Conservation (phyloP, 1,140 invertebrate genomes). For the Homarus americanus region DNA sequence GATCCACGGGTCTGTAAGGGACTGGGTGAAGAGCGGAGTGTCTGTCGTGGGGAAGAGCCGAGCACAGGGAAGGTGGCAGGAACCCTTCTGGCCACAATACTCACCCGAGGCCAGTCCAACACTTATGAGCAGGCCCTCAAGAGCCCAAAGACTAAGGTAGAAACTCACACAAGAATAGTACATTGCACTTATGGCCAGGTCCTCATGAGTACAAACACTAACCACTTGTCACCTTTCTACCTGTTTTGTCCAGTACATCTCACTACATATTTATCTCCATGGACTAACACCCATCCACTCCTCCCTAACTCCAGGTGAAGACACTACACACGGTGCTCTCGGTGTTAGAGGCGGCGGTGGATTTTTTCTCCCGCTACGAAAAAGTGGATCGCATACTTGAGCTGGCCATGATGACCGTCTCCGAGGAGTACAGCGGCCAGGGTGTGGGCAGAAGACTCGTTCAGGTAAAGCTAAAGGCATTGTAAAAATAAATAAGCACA, state of each 20-base stretch:
- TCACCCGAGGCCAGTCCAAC: slow-evolving; percentile 67
- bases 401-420: slow-evolving; percentile 73
- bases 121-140: slow-evolving; percentile 72
- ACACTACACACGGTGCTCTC: slow-evolving; percentile 73
- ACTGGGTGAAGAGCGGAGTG: slow-evolving; percentile 70
- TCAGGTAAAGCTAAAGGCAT: slow-evolving; percentile 48
- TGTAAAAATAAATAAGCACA: not conserved
- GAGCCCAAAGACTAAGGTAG: slow-evolving; percentile 72
- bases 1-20: slow-evolving; percentile 70
- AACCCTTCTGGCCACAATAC: slow-evolving; percentile 71
- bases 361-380: slow-evolving; percentile 68
- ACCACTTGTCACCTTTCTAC: not conserved
- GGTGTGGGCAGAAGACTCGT: slow-evolving; percentile 70
- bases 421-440: slow-evolving; percentile 60
- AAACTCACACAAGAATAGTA: slow-evolving; percentile 57
- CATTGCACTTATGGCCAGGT: slow-evolving; percentile 68
- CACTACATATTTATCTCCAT: not conserved
- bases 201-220: slow-evolving; percentile 64
- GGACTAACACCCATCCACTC: too few relatives aligned
- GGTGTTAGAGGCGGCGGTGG: slow-evolving; percentile 67
- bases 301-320: slow-evolving; percentile 61
- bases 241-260: too few relatives aligned
- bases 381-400: slow-evolving; percentile 70
- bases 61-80: slow-evolving; percentile 59
- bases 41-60: slow-evolving; percentile 69